Conservation (phyloP, 2,888 invertebrate species). For the Torymus auratus region DNA sequence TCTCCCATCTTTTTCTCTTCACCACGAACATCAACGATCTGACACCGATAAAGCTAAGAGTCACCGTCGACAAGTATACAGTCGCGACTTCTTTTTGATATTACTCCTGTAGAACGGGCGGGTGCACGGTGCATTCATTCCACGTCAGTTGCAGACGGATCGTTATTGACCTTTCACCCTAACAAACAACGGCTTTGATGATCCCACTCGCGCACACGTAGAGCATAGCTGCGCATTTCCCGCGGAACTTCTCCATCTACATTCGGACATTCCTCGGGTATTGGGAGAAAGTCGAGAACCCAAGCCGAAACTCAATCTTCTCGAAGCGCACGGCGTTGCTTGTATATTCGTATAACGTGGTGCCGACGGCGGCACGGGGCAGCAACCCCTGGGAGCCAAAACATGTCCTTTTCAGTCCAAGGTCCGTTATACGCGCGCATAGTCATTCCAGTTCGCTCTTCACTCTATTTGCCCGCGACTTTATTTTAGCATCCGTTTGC, state of each 20-base stretch:
- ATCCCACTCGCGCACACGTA: not conserved
- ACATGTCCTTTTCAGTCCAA: constrained; percentile 32
- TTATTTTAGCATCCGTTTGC: not conserved
- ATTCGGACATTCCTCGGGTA: not conserved
- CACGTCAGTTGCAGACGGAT: constrained; percentile 11
- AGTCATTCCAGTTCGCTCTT: not conserved
- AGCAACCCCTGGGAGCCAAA: constrained; percentile 27
- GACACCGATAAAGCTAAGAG: too few species aligned
- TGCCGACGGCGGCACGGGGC: not conserved
- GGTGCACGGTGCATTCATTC: not conserved
- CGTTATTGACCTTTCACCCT: not conserved
- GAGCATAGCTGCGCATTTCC: not conserved
- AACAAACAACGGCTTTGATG: constrained; percentile 15
- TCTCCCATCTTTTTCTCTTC: too few species aligned
- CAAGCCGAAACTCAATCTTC: constrained; percentile 46
- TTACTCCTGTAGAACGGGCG: not conserved
- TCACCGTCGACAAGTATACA: not conserved
- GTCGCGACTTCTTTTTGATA: not conserved
- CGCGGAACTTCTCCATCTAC: not conserved
- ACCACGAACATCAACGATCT: too few species aligned
- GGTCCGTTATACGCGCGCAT: not conserved
- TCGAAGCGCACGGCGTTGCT: constrained; percentile 16
- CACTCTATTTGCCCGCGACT: constrained; percentile 1
- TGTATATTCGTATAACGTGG: constrained; percentile 18
- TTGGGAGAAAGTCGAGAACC: not conserved